Conservation (phyloP, 35 echinoderm and acorn worm genomes). For the Apostichopus californicus region DNA sequence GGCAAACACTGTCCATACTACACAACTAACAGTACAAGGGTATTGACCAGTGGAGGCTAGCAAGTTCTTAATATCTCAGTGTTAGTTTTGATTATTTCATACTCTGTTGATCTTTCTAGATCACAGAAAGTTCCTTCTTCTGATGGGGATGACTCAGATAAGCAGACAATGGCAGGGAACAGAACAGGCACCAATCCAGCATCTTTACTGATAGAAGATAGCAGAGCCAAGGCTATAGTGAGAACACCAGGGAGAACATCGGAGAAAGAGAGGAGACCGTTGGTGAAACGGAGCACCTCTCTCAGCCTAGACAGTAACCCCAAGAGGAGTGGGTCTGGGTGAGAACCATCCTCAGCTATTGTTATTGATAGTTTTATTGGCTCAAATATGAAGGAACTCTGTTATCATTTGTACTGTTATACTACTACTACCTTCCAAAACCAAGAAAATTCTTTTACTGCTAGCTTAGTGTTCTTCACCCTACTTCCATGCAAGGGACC, state of each 20-base stretch:
- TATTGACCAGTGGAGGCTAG: too few species aligned
- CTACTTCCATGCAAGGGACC: too few species aligned
- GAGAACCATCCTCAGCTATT: background rate
- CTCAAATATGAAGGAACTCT: too few species aligned
- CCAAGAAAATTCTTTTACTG: too few species aligned
- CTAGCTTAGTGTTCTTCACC: too few species aligned
- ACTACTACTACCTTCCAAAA: too few species aligned
- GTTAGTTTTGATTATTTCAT: too few species aligned
- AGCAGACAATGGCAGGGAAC: background rate
- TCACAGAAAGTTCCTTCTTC: background rate
- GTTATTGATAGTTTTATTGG: too few species aligned
- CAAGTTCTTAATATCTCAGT: too few species aligned
- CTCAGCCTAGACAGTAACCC: conserved; percentile 83
- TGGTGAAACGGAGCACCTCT: conserved; percentile 64
- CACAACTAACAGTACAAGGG: too few species aligned
- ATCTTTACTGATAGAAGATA: conserved; percentile 67
- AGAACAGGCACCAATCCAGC: background rate
- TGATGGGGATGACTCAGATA: background rate
- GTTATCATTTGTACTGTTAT: too few species aligned
- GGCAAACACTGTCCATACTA: too few species aligned
- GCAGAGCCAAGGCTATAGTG: conserved; percentile 30
- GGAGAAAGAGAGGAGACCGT: conserved; percentile 74
- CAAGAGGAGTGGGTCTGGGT: conserved; percentile 86
- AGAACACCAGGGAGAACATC: background rate
- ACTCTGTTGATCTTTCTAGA: background rate